Evolutionary conservation across 2,888 invertebrate genomes (phyloP), one percentile per base, ranked within the genome.

Genomic region (Parnassius orleans): DNA sequence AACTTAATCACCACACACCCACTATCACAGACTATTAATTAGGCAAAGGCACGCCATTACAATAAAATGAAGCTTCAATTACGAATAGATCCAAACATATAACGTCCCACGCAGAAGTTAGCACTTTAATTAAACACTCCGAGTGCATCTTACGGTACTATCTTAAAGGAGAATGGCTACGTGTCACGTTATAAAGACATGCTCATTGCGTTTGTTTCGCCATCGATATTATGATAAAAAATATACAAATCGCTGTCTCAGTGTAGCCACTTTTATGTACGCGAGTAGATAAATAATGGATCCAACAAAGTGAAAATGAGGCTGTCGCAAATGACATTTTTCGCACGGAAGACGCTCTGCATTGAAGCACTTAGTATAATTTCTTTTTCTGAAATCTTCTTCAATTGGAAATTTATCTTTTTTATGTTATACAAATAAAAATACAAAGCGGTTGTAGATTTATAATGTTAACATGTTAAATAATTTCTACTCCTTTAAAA

Each of bases 91-190:
- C 9, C 53, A 52, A 48, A 57, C 51, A 42, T 53, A 61, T 47
- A 57, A 57, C 65, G 43, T 60, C 66, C 66, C 66, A 68, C 67
- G 66, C 66, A 53, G 52, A 58, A 56, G 19, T 48, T 50, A 47
- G 55, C 59, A 50, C 56, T 63, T 67, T 68, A 68, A 66, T 68
- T 66, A 68, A 67, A 80, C 77, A 59, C 51, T 24, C 50, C 10
- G 54, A 72, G 73, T 66, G 62, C 53, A 71, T 73, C 65, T 65
- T 65, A 73, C 51, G 41, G 65, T 56, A 72, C 75, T 78, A 76
- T 79, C 74, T 77, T 67, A 66, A 75, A 75, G 74, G 69, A 66
- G 72, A 82, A 78, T 71, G 75, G 71, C 70, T 68, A 65, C 1
- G 72, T 77, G 80, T 79, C 79, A 81, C 80, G 82, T 77, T n/a